Evolutionary conservation across 2,888 invertebrate species (phyloP), one percentile per base, ranked within the genome.

Genomic region (Agrenia bidenticulata): DNA sequence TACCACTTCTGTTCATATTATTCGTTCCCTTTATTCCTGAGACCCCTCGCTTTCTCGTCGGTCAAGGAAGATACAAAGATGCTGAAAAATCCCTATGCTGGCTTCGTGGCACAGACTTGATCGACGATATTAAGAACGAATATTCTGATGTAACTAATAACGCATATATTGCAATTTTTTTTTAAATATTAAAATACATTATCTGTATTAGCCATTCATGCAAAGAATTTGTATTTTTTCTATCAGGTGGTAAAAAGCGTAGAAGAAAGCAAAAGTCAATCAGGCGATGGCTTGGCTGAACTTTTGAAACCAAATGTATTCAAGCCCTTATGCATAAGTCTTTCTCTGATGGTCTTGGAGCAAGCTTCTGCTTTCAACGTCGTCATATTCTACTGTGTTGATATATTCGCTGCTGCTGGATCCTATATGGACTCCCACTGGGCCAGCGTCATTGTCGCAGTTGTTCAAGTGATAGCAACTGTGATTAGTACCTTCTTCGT

Each of bases 321-420:
- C 39, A 87, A 84, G 78, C 92, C 92, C 0, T 81, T 94, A 61
- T 79, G 88, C 59, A 88, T 90, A 56, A 87, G 87, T 2, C 82
- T 90, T 27, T 86, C 89, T 15, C 85, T 92, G 67, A 90, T 94
- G 88, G 85, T 90, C 77, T 89, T 90, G 80, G 92, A 92, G 77
- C 92, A 92, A 79, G 84, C 90, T 77, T 89, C 89, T 64, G 92
- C 92, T 60, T 85, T 92, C 74, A 92, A 92, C 80, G 90, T 90
- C 0, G 89, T 92, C 68, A 89, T 92, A 73, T 92, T 92, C 81
- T 92, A 85, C 77, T 88, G 85, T 0, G 85, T 85, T 61, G 84
- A 84, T 55, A 92, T 92, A 76, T 92, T 92, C 80, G 76, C 83
- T 63, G 87, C 87, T 1, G 88, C 91, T 9, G 90, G 89, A 37